Evolutionary conservation across 1,140 invertebrate species (phyloP).

Genomic region (Drosophila pandora): DNA sequence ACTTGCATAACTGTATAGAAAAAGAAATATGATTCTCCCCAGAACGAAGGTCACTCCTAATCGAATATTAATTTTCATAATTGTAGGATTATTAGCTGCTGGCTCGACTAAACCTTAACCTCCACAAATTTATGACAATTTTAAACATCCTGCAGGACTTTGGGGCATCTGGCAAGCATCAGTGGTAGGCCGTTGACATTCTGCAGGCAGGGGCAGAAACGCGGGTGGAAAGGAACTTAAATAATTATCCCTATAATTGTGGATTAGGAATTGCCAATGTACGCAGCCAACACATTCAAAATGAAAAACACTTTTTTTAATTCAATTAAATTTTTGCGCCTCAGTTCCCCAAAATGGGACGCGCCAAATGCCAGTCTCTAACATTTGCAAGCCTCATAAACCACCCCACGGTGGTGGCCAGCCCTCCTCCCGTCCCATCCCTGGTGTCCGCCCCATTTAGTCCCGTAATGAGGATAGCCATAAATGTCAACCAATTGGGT

Average conservation of each 20-base stretch:
- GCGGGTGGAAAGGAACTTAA: slow-evolving; percentile 16
- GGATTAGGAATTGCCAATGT: slow-evolving; percentile 54
- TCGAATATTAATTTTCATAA: slow-evolving; percentile 66
- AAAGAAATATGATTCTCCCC: neutral
- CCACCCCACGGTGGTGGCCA: neutral
- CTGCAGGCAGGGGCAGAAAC: slow-evolving; percentile 55
- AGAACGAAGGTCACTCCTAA: slow-evolving; percentile 12
- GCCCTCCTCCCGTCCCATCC: slow-evolving; percentile 4
- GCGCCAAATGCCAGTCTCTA: slow-evolving; percentile 52
- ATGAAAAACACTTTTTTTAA: slow-evolving; percentile 19
- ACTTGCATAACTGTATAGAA: no score
- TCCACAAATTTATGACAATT: slow-evolving; percentile 66
- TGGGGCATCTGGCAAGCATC: slow-evolving; percentile 56
- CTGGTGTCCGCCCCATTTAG: slow-evolving; percentile 53
- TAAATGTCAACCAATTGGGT: slow-evolving; percentile 58
- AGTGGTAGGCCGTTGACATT: slow-evolving; percentile 55
- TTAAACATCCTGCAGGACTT: slow-evolving; percentile 42
- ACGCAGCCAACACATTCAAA: slow-evolving; percentile 10
- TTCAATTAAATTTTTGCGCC: slow-evolving; percentile 41
- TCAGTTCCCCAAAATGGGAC: slow-evolving; percentile 18
- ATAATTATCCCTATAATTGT: slow-evolving; percentile 58
- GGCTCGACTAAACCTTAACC: slow-evolving; percentile 45
- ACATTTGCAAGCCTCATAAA: slow-evolving; percentile 63
- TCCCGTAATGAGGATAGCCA: slow-evolving; percentile 53
- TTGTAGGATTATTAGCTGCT: slow-evolving; percentile 64